Evolutionary conservation across 2,113 vertebrate genomes (phyloP).

Genomic region (Terrapene triunguis): DNA sequence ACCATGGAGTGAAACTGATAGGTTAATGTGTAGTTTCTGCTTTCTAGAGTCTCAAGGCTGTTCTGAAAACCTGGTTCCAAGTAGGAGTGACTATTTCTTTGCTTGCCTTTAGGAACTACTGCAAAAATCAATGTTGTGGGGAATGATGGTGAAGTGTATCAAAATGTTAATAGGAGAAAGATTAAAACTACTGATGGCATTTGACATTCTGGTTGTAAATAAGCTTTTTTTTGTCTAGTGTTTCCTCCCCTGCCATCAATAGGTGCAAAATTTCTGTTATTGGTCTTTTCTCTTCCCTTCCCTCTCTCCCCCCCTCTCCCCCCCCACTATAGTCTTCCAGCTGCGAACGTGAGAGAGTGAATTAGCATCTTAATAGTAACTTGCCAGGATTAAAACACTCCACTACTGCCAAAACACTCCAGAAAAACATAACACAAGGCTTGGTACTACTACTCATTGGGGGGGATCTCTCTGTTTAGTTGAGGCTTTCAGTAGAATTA

Average conservation of each 20-base stretch:
- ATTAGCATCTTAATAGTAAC: not conserved
- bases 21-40: not conserved
- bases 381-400: not conserved
- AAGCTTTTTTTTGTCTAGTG: not conserved
- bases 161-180: not conserved
- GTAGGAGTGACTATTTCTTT: not conserved
- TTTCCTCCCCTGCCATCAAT: not conserved
- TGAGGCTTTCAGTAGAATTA: fast-evolving
- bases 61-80: not conserved
- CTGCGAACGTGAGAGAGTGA: not conserved
- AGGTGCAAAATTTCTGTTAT: not conserved
- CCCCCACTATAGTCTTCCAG: not conserved
- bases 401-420: not conserved
- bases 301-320: fast-evolving
- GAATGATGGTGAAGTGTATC: not conserved
- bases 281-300: not conserved
- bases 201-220: not conserved
- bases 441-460: not conserved
- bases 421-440: not conserved
- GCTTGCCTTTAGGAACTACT: not conserved
- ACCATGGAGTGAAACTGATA: not conserved
- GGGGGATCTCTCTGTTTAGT: not conserved
- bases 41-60: not conserved
- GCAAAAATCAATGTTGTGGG: not conserved
- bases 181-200: not conserved